Percentiles rank a stretch among this genome's conserved stretches.
phyloP scores from a whole-genome alignment of 2,797 vertebrate genomes.

The Acomys russatus region DNA sequence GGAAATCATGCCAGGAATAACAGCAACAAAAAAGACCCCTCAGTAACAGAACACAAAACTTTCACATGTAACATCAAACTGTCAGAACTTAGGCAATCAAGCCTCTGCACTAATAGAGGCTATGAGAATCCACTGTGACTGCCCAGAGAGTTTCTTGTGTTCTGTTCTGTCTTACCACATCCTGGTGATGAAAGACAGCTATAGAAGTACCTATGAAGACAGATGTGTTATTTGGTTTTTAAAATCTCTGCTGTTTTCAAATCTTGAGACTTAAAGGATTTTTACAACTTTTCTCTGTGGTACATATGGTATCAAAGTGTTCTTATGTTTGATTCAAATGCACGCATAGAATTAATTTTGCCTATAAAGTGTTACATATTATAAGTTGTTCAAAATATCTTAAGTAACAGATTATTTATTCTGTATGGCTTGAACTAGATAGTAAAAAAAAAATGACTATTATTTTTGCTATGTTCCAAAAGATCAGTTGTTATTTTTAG shows the following conservation, averaged over 20 bases:
- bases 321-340: background rate
- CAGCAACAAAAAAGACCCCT: background rate
- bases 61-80: slow-evolving; percentile 1
- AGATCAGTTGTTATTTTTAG: background rate
- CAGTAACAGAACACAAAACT: background rate
- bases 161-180: background rate
- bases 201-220: background rate
- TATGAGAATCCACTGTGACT: background rate
- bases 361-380: slow-evolving; percentile 23
- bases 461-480: background rate
- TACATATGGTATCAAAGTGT: background rate
- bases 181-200: background rate
- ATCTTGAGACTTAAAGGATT: background rate
- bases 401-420: background rate
- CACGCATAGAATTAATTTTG: background rate
- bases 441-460: background rate
- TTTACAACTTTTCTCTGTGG: background rate
- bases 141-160: background rate
- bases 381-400: background rate
- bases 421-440: background rate
- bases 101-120: background rate
- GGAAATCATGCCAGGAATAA: background rate
- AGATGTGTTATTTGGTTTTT: background rate
- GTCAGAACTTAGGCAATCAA: background rate
- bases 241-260: background rate